A percentile compares a stretch with the other conserved stretches of the same genome.
Evolutionary conservation across 35 echinoderm and acorn worm genomes (phyloP).

Genomic region (Diadema setosum): DNA sequence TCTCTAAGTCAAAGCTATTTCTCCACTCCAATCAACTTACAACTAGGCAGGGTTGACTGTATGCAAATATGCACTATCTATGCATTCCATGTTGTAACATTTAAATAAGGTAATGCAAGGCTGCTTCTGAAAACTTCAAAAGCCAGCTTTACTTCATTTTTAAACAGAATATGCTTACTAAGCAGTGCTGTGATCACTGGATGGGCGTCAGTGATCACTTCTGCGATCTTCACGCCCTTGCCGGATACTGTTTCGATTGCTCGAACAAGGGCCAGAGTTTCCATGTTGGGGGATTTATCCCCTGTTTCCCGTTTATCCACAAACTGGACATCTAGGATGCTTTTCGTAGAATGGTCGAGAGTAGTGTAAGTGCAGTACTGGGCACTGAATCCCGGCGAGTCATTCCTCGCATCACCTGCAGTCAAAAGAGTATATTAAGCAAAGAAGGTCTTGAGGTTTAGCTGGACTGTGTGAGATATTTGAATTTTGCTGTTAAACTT

Average conservation of each 20-base stretch:
- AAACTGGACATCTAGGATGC: not conserved
- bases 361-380: constrained; percentile 24
- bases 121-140: too few species aligned
- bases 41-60: too few species aligned
- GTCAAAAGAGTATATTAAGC: not conserved
- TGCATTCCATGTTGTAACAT: too few species aligned
- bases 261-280: not conserved
- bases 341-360: not conserved
- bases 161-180: constrained; percentile 10
- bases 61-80: too few species aligned
- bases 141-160: too few species aligned
- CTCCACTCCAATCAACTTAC: too few species aligned
- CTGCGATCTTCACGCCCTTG: not conserved
- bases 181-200: not conserved
- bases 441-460: too few species aligned
- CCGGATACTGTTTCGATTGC: not conserved
- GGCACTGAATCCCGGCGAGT: constrained; percentile 9
- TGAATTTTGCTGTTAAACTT: too few species aligned
- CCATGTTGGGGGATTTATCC: constrained; percentile 1
- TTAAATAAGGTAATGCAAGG: too few species aligned
- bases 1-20: too few species aligned
- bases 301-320: constrained; percentile 1
- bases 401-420: constrained; percentile 5
- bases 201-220: constrained; percentile 24
- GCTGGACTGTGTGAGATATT: too few species aligned